Base-by-base conservation (phyloP, 2,888 invertebrate genomes). In the Habrosyne pyritoides region DNA sequence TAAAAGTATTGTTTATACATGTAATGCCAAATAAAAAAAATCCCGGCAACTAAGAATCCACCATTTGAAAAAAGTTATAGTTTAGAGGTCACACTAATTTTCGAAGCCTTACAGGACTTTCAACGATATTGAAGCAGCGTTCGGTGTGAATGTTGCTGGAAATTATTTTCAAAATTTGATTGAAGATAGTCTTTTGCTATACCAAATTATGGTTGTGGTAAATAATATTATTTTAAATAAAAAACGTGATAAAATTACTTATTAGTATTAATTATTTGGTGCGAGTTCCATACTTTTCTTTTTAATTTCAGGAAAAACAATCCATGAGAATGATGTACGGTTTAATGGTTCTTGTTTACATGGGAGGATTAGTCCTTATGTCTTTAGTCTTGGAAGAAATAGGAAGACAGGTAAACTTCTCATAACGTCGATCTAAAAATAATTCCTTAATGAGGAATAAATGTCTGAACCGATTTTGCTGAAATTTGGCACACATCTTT, bases 81-180 rank as follows among this genome's bases (percentile, higher is more conserved):
- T 12, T 1, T 8, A n/a, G 8, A n/a, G n/a, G n/a, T 8, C 33
- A 6, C 6, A n/a, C n/a, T n/a, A n/a, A n/a, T n/a, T n/a, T n/a
- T n/a, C n/a, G n/a, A n/a, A n/a, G n/a, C n/a, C n/a, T n/a, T n/a
- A 8, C 42, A 81, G 80, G 12, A 59, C 65, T 8, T 79, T 80
- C 48, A 59, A 64, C 53, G 65, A 75, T n/a, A 64, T 76, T 7
- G 61, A 79, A 63, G 52, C 63, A 2, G 73, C 75, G 0, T 82
- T 76, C 56, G 79, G 81, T 4, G 50, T 72, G 2, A 76, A 74
- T 47, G 69, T 81, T 0, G 64, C 73, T 1, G 59, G 67, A 0
- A 71, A 70, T 52, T 82, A 82, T 56, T 54, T 70, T 10, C 75
- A 79, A 49, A 82, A 81, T 56, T 67, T 79, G 21, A 10, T 80